Evolutionary conservation across 2,888 invertebrate species (phyloP).

Genomic region (Siphlonurus alternatus): DNA sequence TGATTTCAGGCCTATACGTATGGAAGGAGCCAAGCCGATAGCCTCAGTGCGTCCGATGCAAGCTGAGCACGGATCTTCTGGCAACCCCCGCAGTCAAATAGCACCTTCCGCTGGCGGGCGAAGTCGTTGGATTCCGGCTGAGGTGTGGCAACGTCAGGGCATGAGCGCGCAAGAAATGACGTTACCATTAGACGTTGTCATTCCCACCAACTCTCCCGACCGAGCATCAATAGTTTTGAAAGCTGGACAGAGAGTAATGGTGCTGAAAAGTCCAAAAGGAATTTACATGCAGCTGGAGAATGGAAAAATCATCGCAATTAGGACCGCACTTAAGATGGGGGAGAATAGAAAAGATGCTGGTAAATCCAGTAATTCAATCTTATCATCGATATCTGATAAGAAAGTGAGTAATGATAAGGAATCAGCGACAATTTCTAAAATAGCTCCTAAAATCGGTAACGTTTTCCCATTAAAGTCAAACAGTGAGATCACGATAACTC

Average conservation of each 20-base stretch:
- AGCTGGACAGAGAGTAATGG: conserved; percentile 87
- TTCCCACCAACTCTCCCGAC: conserved; percentile 79
- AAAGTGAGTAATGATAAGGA: neutral
- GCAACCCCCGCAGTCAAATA: conserved; percentile 10
- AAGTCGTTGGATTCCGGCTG: conserved; percentile 66
- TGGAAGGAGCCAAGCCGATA: conserved; percentile 25
- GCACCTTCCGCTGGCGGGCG: conserved; percentile 14
- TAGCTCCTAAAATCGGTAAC: no score
- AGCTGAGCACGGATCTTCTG: conserved; percentile 27
- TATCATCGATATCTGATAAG: neutral
- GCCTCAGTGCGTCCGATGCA: conserved; percentile 69
- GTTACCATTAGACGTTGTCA: conserved; percentile 77
- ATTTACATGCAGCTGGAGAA: conserved; percentile 91
- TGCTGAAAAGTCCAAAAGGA: conserved; percentile 86
- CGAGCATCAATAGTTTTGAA: conserved; percentile 79
- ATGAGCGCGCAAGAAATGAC: conserved; percentile 94
- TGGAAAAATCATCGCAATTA: conserved; percentile 87
- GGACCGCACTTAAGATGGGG: conserved; percentile 50
- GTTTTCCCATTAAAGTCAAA: neutral
- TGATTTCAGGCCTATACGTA: conserved; percentile 16
- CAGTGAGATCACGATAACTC: neutral
- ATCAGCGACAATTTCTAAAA: no score
- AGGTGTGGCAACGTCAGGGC: conserved; percentile 83
- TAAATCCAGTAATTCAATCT: neutral
- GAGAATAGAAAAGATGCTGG: neutral